Evolutionary conservation across 2,888 invertebrate genomes (phyloP).

Genomic region (Gandaritis pyraliata): DNA sequence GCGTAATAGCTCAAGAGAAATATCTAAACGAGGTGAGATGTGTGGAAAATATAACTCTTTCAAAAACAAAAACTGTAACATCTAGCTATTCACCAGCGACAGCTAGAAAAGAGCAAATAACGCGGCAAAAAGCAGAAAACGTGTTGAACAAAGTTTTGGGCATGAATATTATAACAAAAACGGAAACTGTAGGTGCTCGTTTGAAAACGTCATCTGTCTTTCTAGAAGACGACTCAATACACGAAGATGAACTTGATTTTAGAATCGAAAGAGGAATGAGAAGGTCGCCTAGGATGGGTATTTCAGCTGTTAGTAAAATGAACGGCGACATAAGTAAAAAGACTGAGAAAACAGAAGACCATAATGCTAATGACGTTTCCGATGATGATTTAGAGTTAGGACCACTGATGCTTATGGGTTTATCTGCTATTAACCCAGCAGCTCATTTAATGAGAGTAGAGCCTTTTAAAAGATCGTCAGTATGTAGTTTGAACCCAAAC

Average conservation of each 20-base stretch:
- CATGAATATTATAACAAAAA: slow-evolving; percentile 76
- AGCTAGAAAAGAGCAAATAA: slow-evolving; percentile 74
- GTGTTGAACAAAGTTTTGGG: slow-evolving; percentile 79
- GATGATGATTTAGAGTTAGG: slow-evolving; percentile 86
- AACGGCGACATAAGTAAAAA: slow-evolving; percentile 79
- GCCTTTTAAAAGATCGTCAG: slow-evolving; percentile 76
- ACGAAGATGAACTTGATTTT: slow-evolving; percentile 73
- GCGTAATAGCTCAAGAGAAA: slow-evolving; percentile 82
- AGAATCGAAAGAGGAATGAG: slow-evolving; percentile 74
- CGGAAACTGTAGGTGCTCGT: slow-evolving; percentile 74
- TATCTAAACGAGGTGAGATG: slow-evolving; percentile 80
- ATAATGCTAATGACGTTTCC: slow-evolving; percentile 70
- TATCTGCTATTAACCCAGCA: slow-evolving; percentile 86
- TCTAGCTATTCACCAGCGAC: slow-evolving; percentile 69
- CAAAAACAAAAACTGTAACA: slow-evolving; percentile 64
- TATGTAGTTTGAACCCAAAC: slow-evolving; percentile 57
- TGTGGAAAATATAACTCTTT: slow-evolving; percentile 77
- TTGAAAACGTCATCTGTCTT: slow-evolving; percentile 77
- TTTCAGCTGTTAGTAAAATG: slow-evolving; percentile 78
- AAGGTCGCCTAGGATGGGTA: slow-evolving; percentile 77
- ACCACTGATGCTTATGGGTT: slow-evolving; percentile 87
- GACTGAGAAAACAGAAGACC: slow-evolving; percentile 69
- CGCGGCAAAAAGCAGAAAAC: slow-evolving; percentile 78
- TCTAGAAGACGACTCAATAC: slow-evolving; percentile 74
- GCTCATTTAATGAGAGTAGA: slow-evolving; percentile 85